Evolutionary conservation across 1,140 invertebrate species (phyloP).

Genomic region (Mactra quadrangularis): DNA sequence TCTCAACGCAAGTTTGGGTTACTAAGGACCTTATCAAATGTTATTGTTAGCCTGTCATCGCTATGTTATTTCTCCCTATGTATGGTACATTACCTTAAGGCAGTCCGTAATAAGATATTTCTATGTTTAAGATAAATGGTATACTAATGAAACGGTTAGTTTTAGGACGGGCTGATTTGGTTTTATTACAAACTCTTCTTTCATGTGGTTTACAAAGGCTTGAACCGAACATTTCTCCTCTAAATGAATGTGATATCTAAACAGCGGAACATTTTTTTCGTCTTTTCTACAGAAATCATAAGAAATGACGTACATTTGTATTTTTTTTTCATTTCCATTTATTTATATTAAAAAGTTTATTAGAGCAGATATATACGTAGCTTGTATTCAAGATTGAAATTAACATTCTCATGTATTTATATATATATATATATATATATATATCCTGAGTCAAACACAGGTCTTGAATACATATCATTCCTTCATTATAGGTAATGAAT

Average conservation of each 20-base stretch:
- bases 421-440: no score
- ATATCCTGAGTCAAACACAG: no score
- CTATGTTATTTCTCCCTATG: constrained; percentile 39
- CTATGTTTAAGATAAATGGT: constrained; percentile 34
- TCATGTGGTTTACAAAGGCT: constrained; percentile 37
- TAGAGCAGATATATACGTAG: no score
- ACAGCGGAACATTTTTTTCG: background rate
- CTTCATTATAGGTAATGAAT: no score
- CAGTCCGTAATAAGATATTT: constrained; percentile 43
- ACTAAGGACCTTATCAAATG: constrained; percentile 42
- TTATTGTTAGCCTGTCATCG: constrained; percentile 55
- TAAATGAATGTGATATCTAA: background rate
- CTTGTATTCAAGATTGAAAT: no score
- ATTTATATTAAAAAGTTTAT: no score
- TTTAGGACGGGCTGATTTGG: constrained; percentile 22
- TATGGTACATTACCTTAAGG: constrained; percentile 29
- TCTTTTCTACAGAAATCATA: no score
- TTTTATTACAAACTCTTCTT: constrained; percentile 16
- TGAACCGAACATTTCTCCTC: no score
- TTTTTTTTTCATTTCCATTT: no score
- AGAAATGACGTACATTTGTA: no score
- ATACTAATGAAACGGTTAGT: constrained; percentile 28
- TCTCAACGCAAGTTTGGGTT: constrained; percentile 30
- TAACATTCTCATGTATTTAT: no score
- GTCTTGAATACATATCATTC: no score